phyloP scores from a whole-genome alignment of 2,888 invertebrate species.

The Andrena trimmerana region DNA sequence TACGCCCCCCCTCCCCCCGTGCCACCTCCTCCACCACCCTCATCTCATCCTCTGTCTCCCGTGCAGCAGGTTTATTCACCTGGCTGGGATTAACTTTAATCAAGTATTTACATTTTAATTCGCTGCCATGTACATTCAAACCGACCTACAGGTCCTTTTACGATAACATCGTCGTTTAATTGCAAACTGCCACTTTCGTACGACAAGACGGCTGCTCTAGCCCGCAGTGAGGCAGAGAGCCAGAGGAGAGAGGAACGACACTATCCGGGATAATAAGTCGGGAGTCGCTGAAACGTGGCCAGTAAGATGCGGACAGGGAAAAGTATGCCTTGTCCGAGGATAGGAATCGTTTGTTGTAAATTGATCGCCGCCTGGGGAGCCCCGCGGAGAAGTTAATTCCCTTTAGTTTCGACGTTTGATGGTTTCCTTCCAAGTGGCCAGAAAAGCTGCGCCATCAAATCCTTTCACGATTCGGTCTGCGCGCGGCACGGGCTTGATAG shows the following conservation, averaged over 20 bases:
- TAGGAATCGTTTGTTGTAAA: constrained; percentile 17
- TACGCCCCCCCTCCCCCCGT: constrained; percentile 52
- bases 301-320: constrained; percentile 32
- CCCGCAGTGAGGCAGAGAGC: background rate
- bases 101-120: constrained; percentile 85
- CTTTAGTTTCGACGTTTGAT: background rate
- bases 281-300: constrained; percentile 39
- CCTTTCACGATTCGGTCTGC: too few species aligned
- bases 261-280: constrained; percentile 49
- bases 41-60: constrained; percentile 50
- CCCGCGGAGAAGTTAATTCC: background rate
- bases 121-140: constrained; percentile 74
- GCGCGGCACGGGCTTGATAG: too few species aligned
- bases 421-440: background rate
- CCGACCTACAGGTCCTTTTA: constrained; percentile 72
- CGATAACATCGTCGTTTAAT: constrained; percentile 81
- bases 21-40: constrained; percentile 30
- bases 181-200: constrained; percentile 80
- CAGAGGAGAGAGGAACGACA: constrained; percentile 12
- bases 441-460: background rate
- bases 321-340: background rate
- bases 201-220: constrained; percentile 66
- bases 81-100: constrained; percentile 84
- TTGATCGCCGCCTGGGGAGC: constrained; percentile 4
- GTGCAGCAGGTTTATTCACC: constrained; percentile 79